Evolutionary conservation across 2,113 vertebrate genomes (phyloP), one percentile per base, ranked within the genome.

Genomic region (Paraplagusia blochii): DNA sequence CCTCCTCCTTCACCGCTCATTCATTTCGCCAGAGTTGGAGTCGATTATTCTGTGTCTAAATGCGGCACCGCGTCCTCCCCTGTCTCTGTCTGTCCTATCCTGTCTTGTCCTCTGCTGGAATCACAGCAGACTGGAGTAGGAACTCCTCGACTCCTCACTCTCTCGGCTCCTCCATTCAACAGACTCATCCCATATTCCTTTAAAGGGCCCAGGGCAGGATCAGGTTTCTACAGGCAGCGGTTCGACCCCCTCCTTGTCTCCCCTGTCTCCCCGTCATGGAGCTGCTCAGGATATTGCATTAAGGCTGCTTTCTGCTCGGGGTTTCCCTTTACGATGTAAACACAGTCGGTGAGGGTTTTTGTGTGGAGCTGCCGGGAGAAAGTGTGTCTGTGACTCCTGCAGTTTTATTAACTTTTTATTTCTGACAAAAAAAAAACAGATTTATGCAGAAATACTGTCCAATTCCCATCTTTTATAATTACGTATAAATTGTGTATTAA

Each of bases 111-210:
- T 77, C 1, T 18, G 67, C 42, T 11, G 11, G 13, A 55, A 75
- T 55, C 71, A 29, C 22, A 29, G 57, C 69, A 82, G 65, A 66
- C 55, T 71, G 65, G 72, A 71, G 63, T 42, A 29, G 63, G 52
- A 60, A 74, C 71, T 66, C 13, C 42, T n/a, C 12, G 1, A 29
- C 11, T 43, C 64, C 76, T 77, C 77, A 35, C 46, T 18, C 50
- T 50, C 66, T 17, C 44, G 14, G 22, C 50, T 44, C 69, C 76
- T 83, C 84, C 88, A 89, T 87, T 90, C 83, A 88, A 54, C 73
- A 82, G 83, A 76, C 79, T 85, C 89, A 88, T 88, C 85, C 85
- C 86, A 76, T 85, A 83, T 87, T 87, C 83, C 88, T 90, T 91
- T 90, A 91, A 90, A 91, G 87, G 88, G 81, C 82, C 85, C 72